Percentiles rank a stretch among this genome's conserved stretches.
phyloP scores from a whole-genome alignment of 2,113 vertebrate genomes.

The Malurus cyaneus region DNA sequence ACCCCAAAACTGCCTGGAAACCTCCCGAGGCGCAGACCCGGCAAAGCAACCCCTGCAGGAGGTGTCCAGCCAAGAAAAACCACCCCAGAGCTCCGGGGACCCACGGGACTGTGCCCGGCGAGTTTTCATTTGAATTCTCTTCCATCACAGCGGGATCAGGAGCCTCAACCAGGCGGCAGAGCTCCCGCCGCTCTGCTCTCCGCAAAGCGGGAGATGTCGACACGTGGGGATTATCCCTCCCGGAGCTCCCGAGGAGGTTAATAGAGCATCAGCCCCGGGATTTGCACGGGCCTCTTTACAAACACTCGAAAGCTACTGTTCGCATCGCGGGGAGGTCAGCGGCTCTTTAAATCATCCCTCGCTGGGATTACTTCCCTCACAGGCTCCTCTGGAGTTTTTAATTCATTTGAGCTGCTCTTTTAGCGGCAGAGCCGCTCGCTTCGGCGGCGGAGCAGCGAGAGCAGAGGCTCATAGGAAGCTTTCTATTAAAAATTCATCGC shows the following conservation, averaged over 20 bases:
- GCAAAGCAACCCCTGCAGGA: not conserved
- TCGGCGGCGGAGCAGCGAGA: not conserved
- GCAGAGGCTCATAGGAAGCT: conserved; percentile 54
- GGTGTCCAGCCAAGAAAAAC: accelerated
- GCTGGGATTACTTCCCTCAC: conserved; percentile 12
- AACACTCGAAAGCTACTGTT: conserved; percentile 20
- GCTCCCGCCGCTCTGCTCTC: not conserved
- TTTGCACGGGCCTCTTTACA: not conserved
- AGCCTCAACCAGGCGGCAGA: too few relatives aligned
- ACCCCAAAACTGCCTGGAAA: accelerated
- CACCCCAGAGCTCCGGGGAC: accelerated
- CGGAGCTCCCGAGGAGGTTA: not conserved
- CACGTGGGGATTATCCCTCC: not conserved
- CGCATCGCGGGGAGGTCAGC: conserved; percentile 19
- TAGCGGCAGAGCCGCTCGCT: not conserved
- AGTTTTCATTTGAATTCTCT: not conserved
- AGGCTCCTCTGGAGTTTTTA: conserved; percentile 31
- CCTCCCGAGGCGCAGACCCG: not conserved
- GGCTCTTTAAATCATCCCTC: conserved; percentile 26
- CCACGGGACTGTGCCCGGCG: accelerated
- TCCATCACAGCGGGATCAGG: not conserved
- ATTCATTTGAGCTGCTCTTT: conserved; percentile 56
- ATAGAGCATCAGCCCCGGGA: not conserved
- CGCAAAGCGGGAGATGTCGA: not conserved
- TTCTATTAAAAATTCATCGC: conserved; percentile 71